Evolutionary conservation across 2,888 invertebrate genomes (phyloP), one percentile per base, ranked within the genome.

Genomic region (Eristalis tenax): DNA sequence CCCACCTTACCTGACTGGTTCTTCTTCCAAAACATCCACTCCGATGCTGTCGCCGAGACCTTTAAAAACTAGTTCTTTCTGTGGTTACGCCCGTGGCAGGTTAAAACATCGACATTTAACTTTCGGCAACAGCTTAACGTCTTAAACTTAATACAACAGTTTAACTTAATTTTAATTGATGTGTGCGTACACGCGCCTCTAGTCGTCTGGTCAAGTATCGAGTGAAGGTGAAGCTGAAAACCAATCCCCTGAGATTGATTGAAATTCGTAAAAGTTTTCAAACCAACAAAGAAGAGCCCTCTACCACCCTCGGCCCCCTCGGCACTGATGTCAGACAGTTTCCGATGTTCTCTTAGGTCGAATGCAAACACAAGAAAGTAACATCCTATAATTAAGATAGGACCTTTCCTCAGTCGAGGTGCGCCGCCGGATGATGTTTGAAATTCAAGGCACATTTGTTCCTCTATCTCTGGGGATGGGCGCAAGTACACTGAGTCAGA

Each of bases 241-340:
- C 26, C 26, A 22, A 61, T 63, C 61, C 13, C 56, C 11, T 6
- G 43, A 64, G 77, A 77, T 77, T 77, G 77, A 77, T 77, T 77
- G 23, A 63, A 35, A 18, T 18, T 32, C 4, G 50, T 13, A 68
- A 77, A 77, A 77, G 35, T 50, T 66, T 66, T 15, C 15, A n/a
- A 66, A 43, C 15, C 23, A 5, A 2, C 13, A 56, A 32, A 28
- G 28, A 23, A 28, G 4, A 15, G 26, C 43, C 26, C 11, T 3
- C 15, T 15, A 15, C 18, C 50, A 8, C 43, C 4, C 43, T n/a
- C n/a, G 15, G 2, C 40, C 11, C n/a, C 5, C 43, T n/a, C n/a
- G 15, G 2, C 40, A 10, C n/a, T 4, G 35, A 43, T 26, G 26
- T 26, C 43, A 26, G 4, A 66, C 26, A 6, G 43, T 8, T 66